Percentiles rank a stretch among this genome's conserved stretches.
These are phyloP conservation scores for Timandra comae DNA, from an alignment of 2,888 invertebrate species.

Conservation along the genomic window DNA sequence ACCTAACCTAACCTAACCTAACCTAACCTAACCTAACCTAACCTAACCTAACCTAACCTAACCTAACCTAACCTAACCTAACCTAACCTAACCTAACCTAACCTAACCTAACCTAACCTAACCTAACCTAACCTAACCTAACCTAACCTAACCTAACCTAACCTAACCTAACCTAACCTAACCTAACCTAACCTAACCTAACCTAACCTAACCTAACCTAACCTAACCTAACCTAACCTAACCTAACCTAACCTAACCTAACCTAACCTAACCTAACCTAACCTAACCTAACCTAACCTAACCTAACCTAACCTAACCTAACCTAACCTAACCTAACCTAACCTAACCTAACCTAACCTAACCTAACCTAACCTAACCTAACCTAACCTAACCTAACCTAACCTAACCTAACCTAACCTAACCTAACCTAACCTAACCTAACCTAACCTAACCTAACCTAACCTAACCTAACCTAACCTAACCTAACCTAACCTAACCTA, in stretches of 20 bases:
- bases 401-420: constrained; percentile 12
- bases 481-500: constrained; percentile 6
- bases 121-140: constrained; percentile 12
- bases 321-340: constrained; percentile 11
- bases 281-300: constrained; percentile 10
- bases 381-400: constrained; percentile 12
- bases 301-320: constrained; percentile 10
- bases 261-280: constrained; percentile 12
- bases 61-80: constrained; percentile 12
- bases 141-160: constrained; percentile 11
- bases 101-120: constrained; percentile 11
- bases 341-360: constrained; percentile 11
- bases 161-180: constrained; percentile 9
- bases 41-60: constrained; percentile 13
- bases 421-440: constrained; percentile 11
- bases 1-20: constrained; percentile 7
- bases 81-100: constrained; percentile 11
- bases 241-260: constrained; percentile 12
- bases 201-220: constrained; percentile 12
- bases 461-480: constrained; percentile 13
- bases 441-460: constrained; percentile 8
- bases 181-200: constrained; percentile 11
- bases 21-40: constrained; percentile 10
- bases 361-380: constrained; percentile 11
- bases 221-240: constrained; percentile 12